phyloP scores from a whole-genome alignment of 2,797 vertebrate genomes.

The Jordanella pulchra region DNA sequence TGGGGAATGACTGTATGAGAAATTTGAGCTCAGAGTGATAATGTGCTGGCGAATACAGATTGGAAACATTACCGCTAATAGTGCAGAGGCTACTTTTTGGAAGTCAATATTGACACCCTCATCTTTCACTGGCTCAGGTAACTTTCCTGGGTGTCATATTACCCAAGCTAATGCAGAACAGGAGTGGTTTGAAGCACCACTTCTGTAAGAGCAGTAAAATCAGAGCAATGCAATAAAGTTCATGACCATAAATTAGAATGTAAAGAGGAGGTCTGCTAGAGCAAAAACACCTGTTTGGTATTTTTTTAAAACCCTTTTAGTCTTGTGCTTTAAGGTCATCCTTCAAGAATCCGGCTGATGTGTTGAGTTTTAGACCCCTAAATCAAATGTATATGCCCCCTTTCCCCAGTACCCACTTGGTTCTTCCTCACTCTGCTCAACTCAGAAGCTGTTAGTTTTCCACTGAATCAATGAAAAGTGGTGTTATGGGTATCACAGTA shows the following conservation, averaged over 20 bases:
- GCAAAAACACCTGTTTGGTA: conserved; percentile 14
- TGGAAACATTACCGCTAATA: conserved; percentile 41
- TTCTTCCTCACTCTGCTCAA: too few relatives aligned
- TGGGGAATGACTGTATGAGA: conserved; percentile 37
- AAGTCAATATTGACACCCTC: conserved; percentile 38
- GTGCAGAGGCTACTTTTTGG: conserved; percentile 30
- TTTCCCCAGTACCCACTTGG: background rate
- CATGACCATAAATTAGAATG: conserved; percentile 36
- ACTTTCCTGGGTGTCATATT: conserved; percentile 26
- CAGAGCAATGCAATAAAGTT: conserved; percentile 55
- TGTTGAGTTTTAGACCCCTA: too few relatives aligned
- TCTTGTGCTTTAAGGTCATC: conserved; percentile 20
- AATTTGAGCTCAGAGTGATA: conserved; percentile 41
- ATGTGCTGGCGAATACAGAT: conserved; percentile 46
- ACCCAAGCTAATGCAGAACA: conserved; percentile 36
- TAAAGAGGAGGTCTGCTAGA: conserved; percentile 17
- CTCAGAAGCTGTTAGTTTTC: too few relatives aligned
- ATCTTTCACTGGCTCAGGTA: conserved; percentile 40
- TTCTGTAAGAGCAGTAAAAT: conserved; percentile 28
- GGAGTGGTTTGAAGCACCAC: conserved; percentile 1
- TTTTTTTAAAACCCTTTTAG: conserved; percentile 32
- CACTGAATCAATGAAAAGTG: too few relatives aligned
- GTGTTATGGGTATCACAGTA: too few relatives aligned
- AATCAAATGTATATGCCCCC: conserved; percentile 4
- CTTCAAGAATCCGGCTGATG: conserved; percentile 11